phyloP scores from a whole-genome alignment of 2,113 vertebrate species.

The Neofelis nebulosa region DNA sequence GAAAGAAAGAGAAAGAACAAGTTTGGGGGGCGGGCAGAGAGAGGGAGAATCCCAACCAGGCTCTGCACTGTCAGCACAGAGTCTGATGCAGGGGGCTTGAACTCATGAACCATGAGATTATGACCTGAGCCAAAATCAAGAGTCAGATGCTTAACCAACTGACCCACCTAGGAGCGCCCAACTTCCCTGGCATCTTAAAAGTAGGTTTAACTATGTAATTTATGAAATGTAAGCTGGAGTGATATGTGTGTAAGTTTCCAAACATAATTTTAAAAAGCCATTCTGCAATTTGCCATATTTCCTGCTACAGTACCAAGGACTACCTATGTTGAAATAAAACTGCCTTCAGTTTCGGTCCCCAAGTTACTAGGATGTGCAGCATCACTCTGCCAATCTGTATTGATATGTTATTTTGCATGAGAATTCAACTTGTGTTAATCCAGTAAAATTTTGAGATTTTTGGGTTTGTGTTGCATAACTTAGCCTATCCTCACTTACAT shows the following conservation, averaged over 20 bases:
- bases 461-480: not conserved
- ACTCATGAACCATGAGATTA: no score
- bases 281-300: not conserved
- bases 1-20: no score
- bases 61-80: no score
- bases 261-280: constrained; percentile 5
- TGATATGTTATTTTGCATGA: not conserved
- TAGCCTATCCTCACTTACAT: not conserved
- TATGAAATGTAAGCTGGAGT: not conserved
- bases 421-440: not conserved
- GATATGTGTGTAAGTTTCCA: not conserved
- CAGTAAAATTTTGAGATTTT: not conserved
- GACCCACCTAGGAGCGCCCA: no score
- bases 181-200: not conserved
- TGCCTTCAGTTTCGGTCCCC: not conserved
- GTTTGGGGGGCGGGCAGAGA: no score
- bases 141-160: no score
- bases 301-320: not conserved
- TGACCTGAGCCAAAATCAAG: no score
- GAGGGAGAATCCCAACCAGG: no score
- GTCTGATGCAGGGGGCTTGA: no score
- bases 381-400: not conserved
- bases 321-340: not conserved
- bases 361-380: not conserved
- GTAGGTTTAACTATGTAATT: not conserved